Evolutionary conservation across 2,797 vertebrate species (phyloP).

Genomic region (Leptodactylus fallax): DNA sequence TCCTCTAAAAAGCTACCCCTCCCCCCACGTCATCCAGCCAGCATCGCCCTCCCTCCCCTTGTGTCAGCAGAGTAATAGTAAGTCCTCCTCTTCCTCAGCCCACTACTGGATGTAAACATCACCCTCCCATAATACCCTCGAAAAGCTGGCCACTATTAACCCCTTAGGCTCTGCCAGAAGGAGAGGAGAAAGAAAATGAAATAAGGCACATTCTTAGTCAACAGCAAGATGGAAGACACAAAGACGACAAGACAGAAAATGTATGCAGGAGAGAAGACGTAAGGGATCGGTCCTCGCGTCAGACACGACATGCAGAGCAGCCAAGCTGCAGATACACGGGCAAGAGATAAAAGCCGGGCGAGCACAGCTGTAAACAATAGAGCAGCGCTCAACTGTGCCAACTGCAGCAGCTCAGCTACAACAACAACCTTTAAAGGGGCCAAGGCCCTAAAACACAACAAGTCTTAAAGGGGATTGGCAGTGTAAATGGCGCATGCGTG

Average conservation of each 20-base stretch:
- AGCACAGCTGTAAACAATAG: background rate
- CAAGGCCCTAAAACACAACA: too few species aligned
- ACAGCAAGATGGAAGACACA: constrained; percentile 38
- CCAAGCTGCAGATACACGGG: background rate
- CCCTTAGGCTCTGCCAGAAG: background rate
- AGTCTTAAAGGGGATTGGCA: too few species aligned
- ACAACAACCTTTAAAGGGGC: background rate
- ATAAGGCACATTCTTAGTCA: background rate
- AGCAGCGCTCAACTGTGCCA: background rate
- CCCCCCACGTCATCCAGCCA: constrained; percentile 29
- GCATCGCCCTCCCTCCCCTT: constrained; percentile 15
- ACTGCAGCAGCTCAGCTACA: background rate
- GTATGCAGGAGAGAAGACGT: background rate
- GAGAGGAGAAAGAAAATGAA: background rate
- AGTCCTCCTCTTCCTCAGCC: constrained; percentile 51
- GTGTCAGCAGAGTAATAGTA: constrained; percentile 34
- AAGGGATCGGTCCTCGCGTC: background rate
- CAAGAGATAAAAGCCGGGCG: background rate
- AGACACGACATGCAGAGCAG: too few species aligned
- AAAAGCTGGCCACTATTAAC: constrained; percentile 43
- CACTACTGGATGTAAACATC: constrained; percentile 62
- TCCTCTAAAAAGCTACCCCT: constrained; percentile 40
- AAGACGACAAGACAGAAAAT: background rate
- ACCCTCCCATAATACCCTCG: constrained; percentile 20
- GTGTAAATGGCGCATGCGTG: too few species aligned